These are phyloP conservation scores for Globodera rostochiensis DNA, from an alignment of 1,140 invertebrate species.

Conservation along the genomic window DNA sequence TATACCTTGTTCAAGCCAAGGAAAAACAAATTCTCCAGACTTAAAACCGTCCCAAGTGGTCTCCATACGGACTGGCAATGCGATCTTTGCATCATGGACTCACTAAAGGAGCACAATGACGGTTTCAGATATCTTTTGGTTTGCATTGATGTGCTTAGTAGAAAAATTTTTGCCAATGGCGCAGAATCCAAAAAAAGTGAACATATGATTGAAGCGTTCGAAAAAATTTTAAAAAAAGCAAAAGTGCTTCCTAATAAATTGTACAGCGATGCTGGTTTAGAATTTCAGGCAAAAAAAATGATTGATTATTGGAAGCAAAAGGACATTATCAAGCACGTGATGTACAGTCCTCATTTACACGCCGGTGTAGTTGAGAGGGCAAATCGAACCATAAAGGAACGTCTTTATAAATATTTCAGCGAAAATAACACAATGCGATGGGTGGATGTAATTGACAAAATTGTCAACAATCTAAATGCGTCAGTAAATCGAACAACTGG, in stretches of 20 bases:
- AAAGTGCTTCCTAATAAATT: background rate
- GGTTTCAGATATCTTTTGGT: constrained; percentile 37
- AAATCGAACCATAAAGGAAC: background rate
- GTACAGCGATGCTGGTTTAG: background rate
- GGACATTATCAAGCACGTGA: background rate
- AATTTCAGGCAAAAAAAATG: background rate
- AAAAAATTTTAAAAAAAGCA: background rate
- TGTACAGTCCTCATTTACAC: background rate
- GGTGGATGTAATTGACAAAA: background rate
- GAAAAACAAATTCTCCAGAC: constrained; percentile 21
- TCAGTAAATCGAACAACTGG: background rate
- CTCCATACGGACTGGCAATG: constrained; percentile 44
- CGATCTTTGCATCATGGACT: constrained; percentile 38
- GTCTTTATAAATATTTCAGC: background rate
- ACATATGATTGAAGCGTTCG: constrained; percentile 26
- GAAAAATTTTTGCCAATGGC: constrained; percentile 26
- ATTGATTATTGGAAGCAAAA: background rate
- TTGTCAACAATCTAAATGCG: background rate
- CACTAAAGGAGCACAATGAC: constrained; percentile 25
- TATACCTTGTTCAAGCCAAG: constrained; percentile 33
- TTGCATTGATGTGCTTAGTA: constrained; percentile 36
- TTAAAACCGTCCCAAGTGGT: constrained; percentile 19
- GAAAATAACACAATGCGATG: constrained; percentile 1
- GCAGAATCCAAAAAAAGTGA: constrained; percentile 28
- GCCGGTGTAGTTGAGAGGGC: background rate